Percentiles rank a stretch among this genome's conserved stretches.
These are phyloP conservation scores for Spilogale gracilis DNA, from an alignment of 2,113 vertebrate genomes.

Conservation along the genomic window DNA sequence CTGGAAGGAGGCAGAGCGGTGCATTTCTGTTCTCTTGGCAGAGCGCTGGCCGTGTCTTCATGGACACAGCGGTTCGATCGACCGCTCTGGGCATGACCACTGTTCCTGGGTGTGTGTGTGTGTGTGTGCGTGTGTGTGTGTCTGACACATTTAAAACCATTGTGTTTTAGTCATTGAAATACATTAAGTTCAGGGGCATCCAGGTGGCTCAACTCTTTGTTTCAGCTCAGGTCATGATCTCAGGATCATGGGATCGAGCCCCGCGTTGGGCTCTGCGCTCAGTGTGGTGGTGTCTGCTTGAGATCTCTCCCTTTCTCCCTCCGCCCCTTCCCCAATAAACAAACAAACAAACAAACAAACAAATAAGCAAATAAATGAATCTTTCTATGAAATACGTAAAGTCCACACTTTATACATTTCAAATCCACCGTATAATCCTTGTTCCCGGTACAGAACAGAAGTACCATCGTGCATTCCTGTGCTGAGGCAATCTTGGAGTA, in stretches of 20 bases:
- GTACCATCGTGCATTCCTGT: neutral
- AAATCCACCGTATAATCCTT: neutral
- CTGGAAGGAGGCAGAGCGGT: neutral
- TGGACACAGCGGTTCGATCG: accelerated
- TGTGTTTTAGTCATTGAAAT: neutral
- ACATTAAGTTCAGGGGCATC: neutral
- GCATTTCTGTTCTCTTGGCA: neutral
- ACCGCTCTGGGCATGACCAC: accelerated
- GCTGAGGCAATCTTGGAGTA: neutral
- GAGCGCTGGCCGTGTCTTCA: accelerated
- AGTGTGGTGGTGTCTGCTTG: neutral
- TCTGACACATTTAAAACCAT: neutral
- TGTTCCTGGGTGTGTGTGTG: neutral
- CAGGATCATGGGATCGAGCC: neutral
- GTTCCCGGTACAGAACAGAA: neutral
- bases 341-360: too few relatives aligned
- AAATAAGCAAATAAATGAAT: too few relatives aligned
- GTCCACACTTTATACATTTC: neutral
- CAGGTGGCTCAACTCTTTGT: neutral
- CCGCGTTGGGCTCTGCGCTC: accelerated
- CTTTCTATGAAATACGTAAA: neutral
- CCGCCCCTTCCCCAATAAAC: neutral
- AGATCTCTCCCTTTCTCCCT: neutral
- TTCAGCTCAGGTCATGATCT: neutral
- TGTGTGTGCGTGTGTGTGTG: too few relatives aligned